Base-by-base conservation (phyloP, 2,888 invertebrate genomes). In the Belgica antarctica region DNA sequence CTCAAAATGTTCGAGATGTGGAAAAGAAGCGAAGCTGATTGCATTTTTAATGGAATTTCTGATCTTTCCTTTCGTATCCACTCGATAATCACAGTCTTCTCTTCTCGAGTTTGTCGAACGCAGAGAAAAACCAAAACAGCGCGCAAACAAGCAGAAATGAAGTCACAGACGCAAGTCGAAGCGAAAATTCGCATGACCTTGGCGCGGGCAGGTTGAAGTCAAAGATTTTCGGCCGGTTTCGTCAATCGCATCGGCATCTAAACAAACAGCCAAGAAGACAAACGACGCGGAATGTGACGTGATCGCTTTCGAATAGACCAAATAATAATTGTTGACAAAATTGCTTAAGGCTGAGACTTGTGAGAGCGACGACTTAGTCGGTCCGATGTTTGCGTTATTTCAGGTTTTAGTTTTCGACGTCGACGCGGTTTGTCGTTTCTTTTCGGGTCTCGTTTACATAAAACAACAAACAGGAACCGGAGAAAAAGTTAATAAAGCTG, bases 31-130 rank as follows among this genome's bases (percentile, higher is more conserved):
- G 41, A 41, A 41, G 41, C n/a, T 41, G 41, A 41, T 41, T 41
- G 41, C 41, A 41, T 41, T 41, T 41, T 41, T 41, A 41, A 41
- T 41, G 41, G 15, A 15, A n/a, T 41, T 41, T 41, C n/a, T n/a
- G 2, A n/a, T 41, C 41, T 5, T 41, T 41, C n/a, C 41, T 41
- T 41, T 41, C 10, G 41, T 5, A n/a, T 41, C n/a, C 41, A 4
- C 41, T 15, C 41, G n/a, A 41, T n/a, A 41, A 41, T 41, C n/a
- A n/a, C n/a, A n/a, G n/a, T n/a, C n/a, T n/a, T n/a, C n/a, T n/a
- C n/a, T n/a, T n/a, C n/a, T 41, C 15, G 41, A 41, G 12, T n/a
- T 41, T 41, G 41, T 15, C 2, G 15, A 41, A n/a, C 41, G 41
- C 5, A 41, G 15, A 41, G 41, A 10, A 41, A 41, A 12, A 41